Conservation (phyloP, 2,888 invertebrate species). For the Minunthozetes semirufus region DNA sequence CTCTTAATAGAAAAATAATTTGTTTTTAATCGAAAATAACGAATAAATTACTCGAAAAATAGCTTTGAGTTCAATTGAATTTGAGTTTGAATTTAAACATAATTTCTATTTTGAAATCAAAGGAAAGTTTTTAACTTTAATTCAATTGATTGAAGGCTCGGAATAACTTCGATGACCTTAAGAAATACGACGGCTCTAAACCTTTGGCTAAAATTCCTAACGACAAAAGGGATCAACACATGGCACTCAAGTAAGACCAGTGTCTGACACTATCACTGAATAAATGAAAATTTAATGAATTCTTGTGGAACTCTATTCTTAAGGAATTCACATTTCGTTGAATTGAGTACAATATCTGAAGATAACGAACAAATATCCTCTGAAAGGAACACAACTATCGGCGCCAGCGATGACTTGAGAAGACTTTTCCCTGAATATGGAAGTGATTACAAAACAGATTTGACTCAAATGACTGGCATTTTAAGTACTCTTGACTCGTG, state of each 20-base stretch:
- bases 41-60: background rate
- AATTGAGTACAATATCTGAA: conserved; percentile 31
- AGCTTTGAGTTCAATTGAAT: background rate
- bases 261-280: background rate
- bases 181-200: conserved; percentile 8
- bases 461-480: background rate
- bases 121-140: background rate
- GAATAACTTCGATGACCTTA: conserved; percentile 15
- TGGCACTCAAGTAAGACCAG: background rate
- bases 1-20: background rate
- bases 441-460: background rate
- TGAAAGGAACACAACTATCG: conserved; percentile 2
- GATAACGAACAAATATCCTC: conserved; percentile 27
- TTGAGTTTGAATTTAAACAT: background rate
- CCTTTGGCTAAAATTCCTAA: background rate
- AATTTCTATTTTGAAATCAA: background rate
- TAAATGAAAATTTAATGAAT: background rate
- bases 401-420: background rate
- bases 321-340: conserved; percentile 23
- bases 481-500: background rate
- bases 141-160: background rate
- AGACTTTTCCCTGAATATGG: background rate
- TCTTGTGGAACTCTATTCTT: background rate
- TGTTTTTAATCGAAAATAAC: background rate
- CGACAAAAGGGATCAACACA: background rate